Percentiles rank a stretch among this genome's conserved stretches.
Conservation (phyloP, 2,888 invertebrate species). For the Caenorhabditis doughertyi region DNA sequence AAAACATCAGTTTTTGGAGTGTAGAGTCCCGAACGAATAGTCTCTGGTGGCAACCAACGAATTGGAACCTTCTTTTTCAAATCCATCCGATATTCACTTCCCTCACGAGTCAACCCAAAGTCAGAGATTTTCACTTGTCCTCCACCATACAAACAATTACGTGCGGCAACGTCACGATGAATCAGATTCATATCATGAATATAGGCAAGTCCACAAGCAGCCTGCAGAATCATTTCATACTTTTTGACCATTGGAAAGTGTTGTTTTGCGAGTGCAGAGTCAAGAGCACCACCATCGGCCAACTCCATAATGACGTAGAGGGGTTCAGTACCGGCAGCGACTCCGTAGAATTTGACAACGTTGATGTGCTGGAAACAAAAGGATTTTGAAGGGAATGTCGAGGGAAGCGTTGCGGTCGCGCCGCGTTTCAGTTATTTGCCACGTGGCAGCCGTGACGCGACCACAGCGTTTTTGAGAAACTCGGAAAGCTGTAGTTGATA, state of each 20-base stretch:
- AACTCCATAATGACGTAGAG: conserved; percentile 75
- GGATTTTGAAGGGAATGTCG: too few relatives aligned
- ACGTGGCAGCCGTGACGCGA: too few relatives aligned
- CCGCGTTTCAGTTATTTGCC: too few relatives aligned
- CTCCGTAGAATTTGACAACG: conserved; percentile 71
- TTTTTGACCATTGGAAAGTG: conserved; percentile 46
- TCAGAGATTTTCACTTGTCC: conserved; percentile 67
- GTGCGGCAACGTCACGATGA: conserved; percentile 64
- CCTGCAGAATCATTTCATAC: conserved; percentile 70
- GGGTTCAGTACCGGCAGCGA: conserved; percentile 70
- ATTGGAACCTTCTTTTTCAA: conserved; percentile 64
- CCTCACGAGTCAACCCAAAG: conserved; percentile 63
- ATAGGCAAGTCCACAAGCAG: conserved; percentile 71
- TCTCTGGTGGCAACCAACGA: conserved; percentile 69
- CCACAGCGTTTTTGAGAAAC: too few relatives aligned
- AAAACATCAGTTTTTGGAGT: conserved; percentile 67
- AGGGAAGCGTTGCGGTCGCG: too few relatives aligned
- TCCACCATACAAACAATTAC: conserved; percentile 67
- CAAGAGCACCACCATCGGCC: conserved; percentile 68
- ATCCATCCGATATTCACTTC: conserved; percentile 40
- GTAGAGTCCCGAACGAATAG: conserved; percentile 51
- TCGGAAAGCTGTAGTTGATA: too few relatives aligned
- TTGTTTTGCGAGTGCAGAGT: conserved; percentile 68
- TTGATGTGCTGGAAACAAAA: conserved; percentile 63
- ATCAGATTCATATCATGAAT: conserved; percentile 59